Evolutionary conservation across 2,113 vertebrate genomes (phyloP), one percentile per base, ranked within the genome.

Genomic region (Tapirus terrestris): DNA sequence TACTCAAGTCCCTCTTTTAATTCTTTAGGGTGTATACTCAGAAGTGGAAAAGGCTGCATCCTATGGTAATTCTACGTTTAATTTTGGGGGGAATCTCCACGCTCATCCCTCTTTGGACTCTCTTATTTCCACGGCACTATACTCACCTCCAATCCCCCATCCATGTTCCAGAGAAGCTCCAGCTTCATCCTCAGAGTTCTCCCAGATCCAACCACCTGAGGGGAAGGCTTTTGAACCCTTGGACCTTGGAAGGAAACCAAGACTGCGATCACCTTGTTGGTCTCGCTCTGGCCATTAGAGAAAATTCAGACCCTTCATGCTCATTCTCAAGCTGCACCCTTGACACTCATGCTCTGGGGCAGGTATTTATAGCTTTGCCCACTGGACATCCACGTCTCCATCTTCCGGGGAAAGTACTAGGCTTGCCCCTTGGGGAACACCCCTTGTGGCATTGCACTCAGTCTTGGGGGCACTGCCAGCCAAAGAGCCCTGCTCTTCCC

Each of bases 381-480:
- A 27, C 1, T 9, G 13, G 7, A 8, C 8, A n/a, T 25, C 14
- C 1, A 5, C 1, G 0, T 36, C 10, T 51, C 21, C 16, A 16
- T 31, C n/a, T 60, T 58, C 29, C 8, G 13, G 0, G 8, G 53
- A 83, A 86, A 29, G n/a, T 6, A 16, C 11, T 8, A 31, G 53
- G 16, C 36, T 31, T 77, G 10, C 23, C 33, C 39, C 12, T 53
- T 68, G 72, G 48, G 33, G 48, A 43, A 51, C 27, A 9, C 31
- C 23, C 20, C 33, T 43, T 20, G 8, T 39, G 70, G 3, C 45
- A 29, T 27, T 73, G 12, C 7, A 36, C 3, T 56, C 43, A 39
- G 4, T 31, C 8, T 60, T 45, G 3, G 10, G 10, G 10, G 5
- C 2, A 16, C 6, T 6, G 29, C 5, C 79, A 80, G n/a, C 8